Evolutionary conservation across 2,888 invertebrate species (phyloP), one percentile per base, ranked within the genome.

Genomic region (Calliopum simillimum): DNA sequence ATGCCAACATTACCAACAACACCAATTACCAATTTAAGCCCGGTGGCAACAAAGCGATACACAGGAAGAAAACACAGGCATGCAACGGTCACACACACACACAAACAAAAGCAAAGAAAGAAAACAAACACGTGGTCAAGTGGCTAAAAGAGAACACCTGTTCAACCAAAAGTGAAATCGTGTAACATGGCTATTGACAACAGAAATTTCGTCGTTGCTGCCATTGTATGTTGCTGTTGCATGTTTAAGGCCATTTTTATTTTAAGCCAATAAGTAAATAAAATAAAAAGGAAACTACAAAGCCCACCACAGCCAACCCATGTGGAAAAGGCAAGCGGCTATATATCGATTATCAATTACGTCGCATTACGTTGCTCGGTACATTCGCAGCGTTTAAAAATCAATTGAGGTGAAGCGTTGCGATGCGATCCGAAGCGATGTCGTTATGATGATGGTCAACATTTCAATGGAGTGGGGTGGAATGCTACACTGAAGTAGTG

Each of bases 341-440:
- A 23, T 25, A 46, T 53, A 69, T 63, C 72, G 67, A 70, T 70
- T 72, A 69, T 72, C 72, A 72, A 72, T 72, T 72, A 72, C 67
- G 53, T 25, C 64, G 65, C 59, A 70, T 65, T 65, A 58, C 70
- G 59, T 65, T 59, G 33, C 33, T 33, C 33, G 8, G n/a, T 33
- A 44, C 64, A 19, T 58, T 44, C 44, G 23, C 43, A 51, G 21
- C 44, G 53, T 55, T 65, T 53, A 64, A 65, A 65, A 53, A 55
- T 55, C 65, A 65, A 65, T 65, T 53, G 53, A 33, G 11, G 25
- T 23, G 25, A 56, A 12, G n/a, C 56, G 13, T 6, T 33, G 65
- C 44, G 23, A 25, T n/a, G 47, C 44, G 23, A 43, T 8, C 16
- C 55, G 55, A 58, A 16, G 58, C n/a, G 25, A 16, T 33, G 53